Evolutionary conservation across 2,797 vertebrate species (phyloP).

Genomic region (Avahi laniger): DNA sequence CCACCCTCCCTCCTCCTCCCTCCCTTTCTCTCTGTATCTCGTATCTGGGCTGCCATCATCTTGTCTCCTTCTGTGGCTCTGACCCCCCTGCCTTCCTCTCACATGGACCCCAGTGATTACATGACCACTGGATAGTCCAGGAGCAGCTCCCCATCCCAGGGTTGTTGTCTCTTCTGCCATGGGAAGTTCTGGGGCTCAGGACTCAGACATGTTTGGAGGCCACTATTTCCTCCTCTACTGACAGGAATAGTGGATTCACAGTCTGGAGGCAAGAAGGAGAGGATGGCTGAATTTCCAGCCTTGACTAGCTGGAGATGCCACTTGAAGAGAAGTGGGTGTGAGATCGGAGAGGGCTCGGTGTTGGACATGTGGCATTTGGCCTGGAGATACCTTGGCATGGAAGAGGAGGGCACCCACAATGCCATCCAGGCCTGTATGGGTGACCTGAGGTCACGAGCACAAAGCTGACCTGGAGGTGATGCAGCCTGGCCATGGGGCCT

Average conservation of each 20-base stretch:
- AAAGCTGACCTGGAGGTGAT: too few species aligned
- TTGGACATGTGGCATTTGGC: not conserved
- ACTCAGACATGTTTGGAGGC: too few species aligned
- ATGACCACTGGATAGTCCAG: not conserved
- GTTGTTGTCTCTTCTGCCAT: not conserved
- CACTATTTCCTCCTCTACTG: not conserved
- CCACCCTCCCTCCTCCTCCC: too few species aligned
- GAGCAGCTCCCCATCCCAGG: not conserved
- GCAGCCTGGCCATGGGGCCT: not conserved
- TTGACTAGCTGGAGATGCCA: not conserved
- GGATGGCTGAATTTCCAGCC: not conserved
- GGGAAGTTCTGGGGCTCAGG: not conserved
- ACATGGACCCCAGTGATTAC: not conserved
- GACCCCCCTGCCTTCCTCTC: not conserved
- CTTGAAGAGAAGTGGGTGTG: not conserved
- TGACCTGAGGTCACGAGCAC: not conserved
- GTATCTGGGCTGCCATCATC: not conserved
- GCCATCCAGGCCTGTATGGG: not conserved
- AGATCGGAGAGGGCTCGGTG: not conserved
- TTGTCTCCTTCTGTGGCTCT: not conserved
- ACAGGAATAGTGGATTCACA: not conserved
- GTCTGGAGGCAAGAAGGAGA: not conserved
- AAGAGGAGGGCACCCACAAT: not conserved
- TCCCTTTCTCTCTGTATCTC: too few species aligned
- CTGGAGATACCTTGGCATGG: not conserved